Evolutionary conservation across 2,113 vertebrate genomes (phyloP).

Genomic region (Malaclemys terrapin): DNA sequence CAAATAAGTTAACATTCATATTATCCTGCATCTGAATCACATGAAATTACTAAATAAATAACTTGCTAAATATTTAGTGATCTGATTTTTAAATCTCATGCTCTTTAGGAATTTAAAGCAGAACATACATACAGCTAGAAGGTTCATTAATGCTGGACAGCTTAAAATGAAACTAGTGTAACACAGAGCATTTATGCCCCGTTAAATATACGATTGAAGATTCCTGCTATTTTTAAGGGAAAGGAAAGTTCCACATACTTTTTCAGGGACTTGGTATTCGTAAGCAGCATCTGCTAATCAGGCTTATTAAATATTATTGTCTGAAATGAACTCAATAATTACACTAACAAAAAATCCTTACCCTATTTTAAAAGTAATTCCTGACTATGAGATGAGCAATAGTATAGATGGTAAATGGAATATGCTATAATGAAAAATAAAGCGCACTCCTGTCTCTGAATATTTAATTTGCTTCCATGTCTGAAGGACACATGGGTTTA

Average conservation of each 20-base stretch:
- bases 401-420: neutral
- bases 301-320: conserved; percentile 61
- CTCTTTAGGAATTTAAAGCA: conserved; percentile 44
- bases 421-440: conserved; percentile 25
- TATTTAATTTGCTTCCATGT: conserved; percentile 10
- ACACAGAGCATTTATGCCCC: conserved; percentile 38
- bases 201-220: conserved; percentile 57
- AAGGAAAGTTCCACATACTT: conserved; percentile 61
- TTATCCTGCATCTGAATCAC: conserved; percentile 8
- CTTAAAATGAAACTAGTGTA: conserved; percentile 71
- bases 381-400: neutral
- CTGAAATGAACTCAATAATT: conserved; percentile 61
- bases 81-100: conserved; percentile 57
- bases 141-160: conserved; percentile 55
- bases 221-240: conserved; percentile 45
- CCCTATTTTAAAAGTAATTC: conserved; percentile 43
- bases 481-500: conserved; percentile 26
- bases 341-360: conserved; percentile 42
- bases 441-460: conserved; percentile 9
- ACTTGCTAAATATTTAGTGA: conserved; percentile 54
- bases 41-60: conserved; percentile 25
- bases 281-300: conserved; percentile 46
- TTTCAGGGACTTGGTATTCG: conserved; percentile 51
- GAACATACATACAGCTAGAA: conserved; percentile 16
- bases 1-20: conserved; percentile 29